Conservation (phyloP, 2,888 invertebrate species). For the Orthonychiurus folsomi region DNA sequence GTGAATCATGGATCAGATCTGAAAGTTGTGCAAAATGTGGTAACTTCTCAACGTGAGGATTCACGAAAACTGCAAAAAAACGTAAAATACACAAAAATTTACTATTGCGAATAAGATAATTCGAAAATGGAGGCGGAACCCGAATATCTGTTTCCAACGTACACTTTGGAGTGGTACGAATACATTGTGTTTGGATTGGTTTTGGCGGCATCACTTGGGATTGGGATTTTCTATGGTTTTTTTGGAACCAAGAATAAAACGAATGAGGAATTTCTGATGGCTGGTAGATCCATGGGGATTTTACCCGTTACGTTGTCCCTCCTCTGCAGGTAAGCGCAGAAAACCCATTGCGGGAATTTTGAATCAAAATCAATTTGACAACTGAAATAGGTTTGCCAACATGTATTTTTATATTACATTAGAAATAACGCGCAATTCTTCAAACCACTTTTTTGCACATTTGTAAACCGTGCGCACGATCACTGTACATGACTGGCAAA, state of each 20-base stretch:
- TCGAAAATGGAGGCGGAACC: not conserved
- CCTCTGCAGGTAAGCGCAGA: slow-evolving; percentile 58
- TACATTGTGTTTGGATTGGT: slow-evolving; percentile 65
- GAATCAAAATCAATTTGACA: not conserved
- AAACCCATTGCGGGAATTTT: not conserved
- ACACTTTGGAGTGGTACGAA: slow-evolving; percentile 55
- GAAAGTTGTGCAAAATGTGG: no score
- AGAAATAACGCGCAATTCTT: no score
- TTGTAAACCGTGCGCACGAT: no score
- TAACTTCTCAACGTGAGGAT: no score
- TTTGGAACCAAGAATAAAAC: slow-evolving; percentile 63
- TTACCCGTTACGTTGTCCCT: slow-evolving; percentile 82
- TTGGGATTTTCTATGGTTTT: slow-evolving; percentile 77
- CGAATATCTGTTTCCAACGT: not conserved
- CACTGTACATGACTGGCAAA: no score
- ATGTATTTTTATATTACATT: no score
- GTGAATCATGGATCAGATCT: no score
- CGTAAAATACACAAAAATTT: not conserved
- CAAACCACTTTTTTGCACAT: no score
- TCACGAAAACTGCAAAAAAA: no score
- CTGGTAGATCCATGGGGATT: slow-evolving; percentile 73
- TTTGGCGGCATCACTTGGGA: slow-evolving; percentile 67
- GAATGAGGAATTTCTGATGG: slow-evolving; percentile 70
- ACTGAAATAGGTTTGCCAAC: not conserved
- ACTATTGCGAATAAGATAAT: not conserved